Evolutionary conservation across 1,140 invertebrate species (phyloP), one percentile per base, ranked within the genome.

Genomic region (Andricus grossulariae): DNA sequence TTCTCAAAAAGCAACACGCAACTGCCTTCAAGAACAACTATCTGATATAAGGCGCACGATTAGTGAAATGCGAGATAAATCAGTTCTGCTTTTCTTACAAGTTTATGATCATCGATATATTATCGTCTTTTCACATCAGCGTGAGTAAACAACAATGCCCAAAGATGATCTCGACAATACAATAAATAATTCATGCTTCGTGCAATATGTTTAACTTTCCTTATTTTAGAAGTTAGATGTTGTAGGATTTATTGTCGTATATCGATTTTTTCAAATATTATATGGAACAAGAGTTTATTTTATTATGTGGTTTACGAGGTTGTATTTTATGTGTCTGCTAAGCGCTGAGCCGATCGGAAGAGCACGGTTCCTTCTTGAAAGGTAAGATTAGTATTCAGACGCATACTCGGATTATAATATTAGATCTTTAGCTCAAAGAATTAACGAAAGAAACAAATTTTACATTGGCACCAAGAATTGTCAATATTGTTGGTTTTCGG

Each of bases 241-340:
- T 39, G n/a, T 66, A 39, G 15, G 16, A 39, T 39, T 66, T 39
- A 21, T 32, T 15, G 13, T n/a, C 45, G 32, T 45, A 45, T 45
- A 39, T 66, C 25, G n/a, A 66, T 45, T 25, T 32, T 66, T 66
- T 45, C 3, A 25, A 32, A 66, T 25, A 66, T 66, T 15, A 66
- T 66, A n/a, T 66, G 57, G 3, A 66, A 32, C 25, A 15, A 66
- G 39, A 60, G 39, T 39, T 25, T 32, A 2, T 66, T 39, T 66
- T 66, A 39, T 66, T n/a, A 10, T 45, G 8, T 45, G 39, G 15
- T 66, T 66, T 15, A 66, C 39, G 21, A 13, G 10, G 13, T 16
- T 11, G n/a, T 39, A 66, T 39, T 66, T 66, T 66, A 66, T 39
- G 60, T 66, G 32, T 39, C 60, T 16, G 60, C 60, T 66, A 66